Evolutionary conservation across 2,113 vertebrate genomes (phyloP).

Genomic region (Lampris incognitus): DNA sequence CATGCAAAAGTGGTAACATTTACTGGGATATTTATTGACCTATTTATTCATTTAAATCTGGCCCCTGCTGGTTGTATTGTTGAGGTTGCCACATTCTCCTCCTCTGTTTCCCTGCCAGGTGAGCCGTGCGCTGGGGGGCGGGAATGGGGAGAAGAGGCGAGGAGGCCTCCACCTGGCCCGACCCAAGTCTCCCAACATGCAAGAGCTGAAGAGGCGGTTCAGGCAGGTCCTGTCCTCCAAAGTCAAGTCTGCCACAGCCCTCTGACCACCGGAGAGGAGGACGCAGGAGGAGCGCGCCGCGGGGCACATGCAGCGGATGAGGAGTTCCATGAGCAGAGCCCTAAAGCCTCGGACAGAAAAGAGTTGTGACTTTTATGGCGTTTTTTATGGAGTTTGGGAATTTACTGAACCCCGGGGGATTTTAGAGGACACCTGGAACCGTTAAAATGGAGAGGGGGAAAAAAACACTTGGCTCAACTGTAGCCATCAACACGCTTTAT

Average conservation of each 20-base stretch:
- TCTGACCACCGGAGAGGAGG: conserved; percentile 72
- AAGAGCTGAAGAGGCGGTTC: conserved; percentile 92
- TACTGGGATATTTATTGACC: no score
- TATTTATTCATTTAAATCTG: no score
- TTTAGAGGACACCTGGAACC: neutral
- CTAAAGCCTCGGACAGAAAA: neutral
- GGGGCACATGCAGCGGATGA: neutral
- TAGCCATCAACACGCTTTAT: conserved; percentile 18
- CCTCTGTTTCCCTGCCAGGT: conserved; percentile 67
- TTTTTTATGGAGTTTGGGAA: neutral
- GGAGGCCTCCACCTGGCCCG: conserved; percentile 90
- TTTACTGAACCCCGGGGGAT: neutral
- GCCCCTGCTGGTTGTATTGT: no score
- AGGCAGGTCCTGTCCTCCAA: conserved; percentile 92
- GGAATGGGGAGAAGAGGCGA: conserved; percentile 89
- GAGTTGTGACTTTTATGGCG: conserved; percentile 1
- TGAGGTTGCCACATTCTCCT: neutral
- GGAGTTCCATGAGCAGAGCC: conserved; percentile 2
- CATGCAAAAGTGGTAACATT: no score
- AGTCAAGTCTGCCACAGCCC: conserved; percentile 84
- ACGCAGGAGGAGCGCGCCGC: neutral
- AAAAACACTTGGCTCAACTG: neutral
- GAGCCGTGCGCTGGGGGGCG: conserved; percentile 84
- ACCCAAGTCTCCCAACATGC: conserved; percentile 95
- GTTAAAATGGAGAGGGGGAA: neutral